Percentiles rank a stretch among this genome's conserved stretches.
Evolutionary conservation across 92 coral and sea anemone species (phyloP).

Genomic region (Porites rus): DNA sequence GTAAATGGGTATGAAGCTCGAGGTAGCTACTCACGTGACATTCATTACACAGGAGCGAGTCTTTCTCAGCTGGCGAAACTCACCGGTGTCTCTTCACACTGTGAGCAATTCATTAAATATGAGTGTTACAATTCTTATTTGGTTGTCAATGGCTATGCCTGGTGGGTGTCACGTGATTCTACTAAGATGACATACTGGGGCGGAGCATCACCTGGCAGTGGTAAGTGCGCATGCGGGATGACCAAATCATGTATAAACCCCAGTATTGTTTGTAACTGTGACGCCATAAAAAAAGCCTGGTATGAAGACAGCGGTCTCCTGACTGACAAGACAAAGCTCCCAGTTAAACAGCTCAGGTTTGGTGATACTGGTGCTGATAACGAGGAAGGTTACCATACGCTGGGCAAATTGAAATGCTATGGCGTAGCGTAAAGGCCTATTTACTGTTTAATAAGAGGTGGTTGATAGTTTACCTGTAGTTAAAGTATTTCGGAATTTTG

Average conservation of each 20-base stretch:
- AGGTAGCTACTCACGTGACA: constrained; percentile 36
- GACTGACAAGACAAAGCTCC: constrained; percentile 41
- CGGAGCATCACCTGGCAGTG: constrained; percentile 52
- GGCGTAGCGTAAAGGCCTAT: constrained; percentile 20
- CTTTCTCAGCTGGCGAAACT: constrained; percentile 54
- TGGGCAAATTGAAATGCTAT: constrained; percentile 55
- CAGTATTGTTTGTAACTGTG: constrained; percentile 55
- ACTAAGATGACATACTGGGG: constrained; percentile 69
- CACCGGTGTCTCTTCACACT: constrained; percentile 34
- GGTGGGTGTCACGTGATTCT: constrained; percentile 80
- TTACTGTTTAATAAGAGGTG: not conserved
- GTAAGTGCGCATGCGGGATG: constrained; percentile 76
- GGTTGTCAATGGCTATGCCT: constrained; percentile 32
- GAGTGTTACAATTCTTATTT: constrained; percentile 34
- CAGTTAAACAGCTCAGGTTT: constrained; percentile 38
- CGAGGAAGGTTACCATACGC: constrained; percentile 47
- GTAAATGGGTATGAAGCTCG: not conserved
- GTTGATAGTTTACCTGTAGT: no score
- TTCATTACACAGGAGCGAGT: constrained; percentile 45
- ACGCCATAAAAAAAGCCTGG: constrained; percentile 31
- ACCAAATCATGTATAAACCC: constrained; percentile 51
- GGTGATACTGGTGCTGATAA: not conserved
- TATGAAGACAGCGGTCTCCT: constrained; percentile 57
- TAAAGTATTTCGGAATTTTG: no score
- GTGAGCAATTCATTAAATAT: constrained; percentile 65